Evolutionary conservation across 2,113 vertebrate species (phyloP), one percentile per base, ranked within the genome.

Genomic region (Syngnathus scovelli): DNA sequence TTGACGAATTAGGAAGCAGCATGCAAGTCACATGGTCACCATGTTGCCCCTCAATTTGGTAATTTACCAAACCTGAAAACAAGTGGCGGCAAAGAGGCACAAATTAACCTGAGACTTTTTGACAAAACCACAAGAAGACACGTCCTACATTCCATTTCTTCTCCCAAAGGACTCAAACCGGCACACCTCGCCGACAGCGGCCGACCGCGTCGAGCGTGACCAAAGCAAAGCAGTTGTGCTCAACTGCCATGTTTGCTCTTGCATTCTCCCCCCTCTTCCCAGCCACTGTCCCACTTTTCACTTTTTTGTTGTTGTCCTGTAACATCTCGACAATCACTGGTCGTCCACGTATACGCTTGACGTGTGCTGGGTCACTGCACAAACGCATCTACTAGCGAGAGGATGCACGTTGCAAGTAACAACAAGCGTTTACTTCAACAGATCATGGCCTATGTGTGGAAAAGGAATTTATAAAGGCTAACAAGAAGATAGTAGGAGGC

Each of bases 191-290:
- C 76, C 74, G 70, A 82, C 79, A 86, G 84, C 76, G 77, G 83
- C 80, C 82, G 71, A 68, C 73, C 80, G 83, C 78, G 81, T 86
- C 78, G 39, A 85, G 81, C 89, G 79, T 89, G 89, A 87, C 89
- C 85, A 85, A 83, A 87, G 89, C 85, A 89, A 88, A 90, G 82
- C 87, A 89, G 88, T 89, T 86, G 86, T 78, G 85, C 81, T 89
- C 77, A 85, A 85, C 86, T 88, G 39, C 80, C 88, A 87, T 84
- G 86, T 89, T 58, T 19, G 64, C 64, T 78, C 58, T 71, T 67
- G 71, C 75, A 58, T 66, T 54, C 74, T 55, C 68, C 75, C 37
- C 37, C 18, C 61, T 60, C 79, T 74, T 27, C 21, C 41, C 69
- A 46, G 65, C 67, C 44, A 21, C 83, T 85, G 87, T 87, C 87